Evolutionary conservation across 2,888 invertebrate species (phyloP).

Genomic region (Nomada flava): DNA sequence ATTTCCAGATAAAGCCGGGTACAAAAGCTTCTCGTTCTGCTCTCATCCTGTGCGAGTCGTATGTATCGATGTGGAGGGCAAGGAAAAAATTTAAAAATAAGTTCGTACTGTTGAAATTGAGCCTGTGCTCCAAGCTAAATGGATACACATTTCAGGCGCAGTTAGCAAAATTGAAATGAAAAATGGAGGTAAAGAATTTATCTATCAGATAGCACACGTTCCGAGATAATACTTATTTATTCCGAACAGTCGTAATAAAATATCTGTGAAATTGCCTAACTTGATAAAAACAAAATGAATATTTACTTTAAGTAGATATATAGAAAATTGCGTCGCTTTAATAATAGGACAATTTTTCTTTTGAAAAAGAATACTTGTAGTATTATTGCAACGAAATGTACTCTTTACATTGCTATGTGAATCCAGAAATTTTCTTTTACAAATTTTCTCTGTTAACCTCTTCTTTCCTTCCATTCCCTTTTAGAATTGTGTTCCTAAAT

Average conservation of each 20-base stretch:
- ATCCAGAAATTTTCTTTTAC: no score
- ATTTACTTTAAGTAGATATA: no score
- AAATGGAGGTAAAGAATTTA: not conserved
- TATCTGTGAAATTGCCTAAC: not conserved
- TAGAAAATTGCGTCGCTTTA: no score
- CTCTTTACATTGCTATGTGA: no score
- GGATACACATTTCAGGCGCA: not conserved
- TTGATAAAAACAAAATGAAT: no score
- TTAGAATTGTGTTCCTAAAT: not conserved
- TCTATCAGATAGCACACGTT: no score
- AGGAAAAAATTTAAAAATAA: slow-evolving; percentile 15
- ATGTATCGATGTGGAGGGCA: slow-evolving; percentile 13
- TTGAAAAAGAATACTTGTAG: no score
- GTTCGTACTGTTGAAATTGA: slow-evolving; percentile 12
- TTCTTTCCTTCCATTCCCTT: not conserved
- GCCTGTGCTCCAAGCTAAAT: not conserved
- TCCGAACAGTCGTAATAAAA: no score
- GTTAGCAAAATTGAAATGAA: slow-evolving; percentile 11
- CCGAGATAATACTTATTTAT: no score
- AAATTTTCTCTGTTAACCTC: not conserved
- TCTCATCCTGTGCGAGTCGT: slow-evolving; percentile 11
- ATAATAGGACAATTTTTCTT: no score
- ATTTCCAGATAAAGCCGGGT: slow-evolving; percentile 40
- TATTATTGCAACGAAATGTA: no score
- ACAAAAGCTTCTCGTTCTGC: slow-evolving; percentile 23